These are phyloP conservation scores for Drepanosiphum platanoidis DNA, from an alignment of 2,888 invertebrate species.

Conservation along the genomic window DNA sequence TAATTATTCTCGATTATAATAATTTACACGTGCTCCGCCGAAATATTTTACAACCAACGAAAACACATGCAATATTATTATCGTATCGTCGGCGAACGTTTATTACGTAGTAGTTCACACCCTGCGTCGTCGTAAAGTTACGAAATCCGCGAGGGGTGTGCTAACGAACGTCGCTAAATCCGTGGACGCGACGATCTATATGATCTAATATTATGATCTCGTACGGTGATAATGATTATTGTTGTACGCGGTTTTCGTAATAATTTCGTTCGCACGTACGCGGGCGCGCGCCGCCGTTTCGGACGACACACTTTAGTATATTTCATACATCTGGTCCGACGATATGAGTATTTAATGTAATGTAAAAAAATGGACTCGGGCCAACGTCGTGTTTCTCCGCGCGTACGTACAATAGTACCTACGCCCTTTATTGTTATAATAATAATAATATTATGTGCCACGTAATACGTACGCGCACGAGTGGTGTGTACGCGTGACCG, in stretches of 20 bases:
- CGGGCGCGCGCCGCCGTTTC: neutral
- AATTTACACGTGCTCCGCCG: no score
- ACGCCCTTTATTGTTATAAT: neutral
- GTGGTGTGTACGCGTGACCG: no score
- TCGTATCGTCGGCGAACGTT: no score
- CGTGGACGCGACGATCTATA: neutral
- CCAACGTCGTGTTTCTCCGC: slow-evolving; percentile 10
- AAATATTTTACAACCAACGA: neutral
- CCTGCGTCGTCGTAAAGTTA: no score
- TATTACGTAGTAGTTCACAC: no score
- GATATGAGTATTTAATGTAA: neutral
- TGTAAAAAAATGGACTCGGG: slow-evolving; percentile 22
- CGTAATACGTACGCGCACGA: no score
- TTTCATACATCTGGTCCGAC: neutral
- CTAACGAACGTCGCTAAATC: neutral
- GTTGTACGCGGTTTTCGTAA: no score
- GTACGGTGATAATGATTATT: neutral
- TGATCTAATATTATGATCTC: neutral
- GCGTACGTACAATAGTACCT: no score
- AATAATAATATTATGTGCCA: no score
- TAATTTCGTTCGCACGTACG: neutral
- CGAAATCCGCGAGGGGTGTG: no score
- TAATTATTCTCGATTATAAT: slow-evolving; percentile 13
- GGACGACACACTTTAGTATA: no score
- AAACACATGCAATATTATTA: slow-evolving; percentile 13